Evolutionary conservation across 2,888 invertebrate species (phyloP).

Genomic region (Ditula angustiorana): DNA sequence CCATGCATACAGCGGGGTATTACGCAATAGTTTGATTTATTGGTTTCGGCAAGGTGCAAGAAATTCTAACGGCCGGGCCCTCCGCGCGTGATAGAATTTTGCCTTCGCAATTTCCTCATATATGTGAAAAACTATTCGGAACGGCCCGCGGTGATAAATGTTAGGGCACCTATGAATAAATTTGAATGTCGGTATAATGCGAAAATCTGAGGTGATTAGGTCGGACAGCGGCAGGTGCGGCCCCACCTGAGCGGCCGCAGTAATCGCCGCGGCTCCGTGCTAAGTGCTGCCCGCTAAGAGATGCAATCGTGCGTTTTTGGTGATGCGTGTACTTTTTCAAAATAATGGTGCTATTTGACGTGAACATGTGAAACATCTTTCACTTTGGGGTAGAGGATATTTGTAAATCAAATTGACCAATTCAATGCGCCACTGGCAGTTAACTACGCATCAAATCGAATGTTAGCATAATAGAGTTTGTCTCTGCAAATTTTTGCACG

Average conservation of each 20-base stretch:
- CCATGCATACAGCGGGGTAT: slow-evolving; percentile 80
- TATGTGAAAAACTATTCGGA: slow-evolving; percentile 76
- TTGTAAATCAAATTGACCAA: too few species aligned
- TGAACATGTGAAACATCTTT: too few species aligned
- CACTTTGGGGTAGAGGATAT: too few species aligned
- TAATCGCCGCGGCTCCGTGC: slow-evolving; percentile 37
- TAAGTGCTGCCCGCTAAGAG: background rate
- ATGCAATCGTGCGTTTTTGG: background rate
- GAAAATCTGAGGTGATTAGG: slow-evolving; percentile 78
- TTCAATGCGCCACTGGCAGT: too few species aligned
- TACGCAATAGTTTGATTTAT: slow-evolving; percentile 84
- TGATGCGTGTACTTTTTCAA: background rate
- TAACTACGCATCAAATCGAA: too few species aligned
- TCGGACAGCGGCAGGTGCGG: slow-evolving; percentile 65
- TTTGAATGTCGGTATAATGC: slow-evolving; percentile 64
- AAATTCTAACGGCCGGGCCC: slow-evolving; percentile 72
- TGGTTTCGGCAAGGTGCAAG: slow-evolving; percentile 80
- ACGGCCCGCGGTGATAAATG: slow-evolving; percentile 77
- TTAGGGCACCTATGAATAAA: slow-evolving; percentile 78
- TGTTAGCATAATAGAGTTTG: too few species aligned
- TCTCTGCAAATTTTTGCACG: too few species aligned
- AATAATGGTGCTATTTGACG: too few species aligned
- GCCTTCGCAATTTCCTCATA: slow-evolving; percentile 75
- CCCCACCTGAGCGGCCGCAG: background rate
- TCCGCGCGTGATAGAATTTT: slow-evolving; percentile 75